Evolutionary conservation across 2,797 vertebrate genomes (phyloP), one percentile per base, ranked within the genome.

Genomic region (Mus caroli): DNA sequence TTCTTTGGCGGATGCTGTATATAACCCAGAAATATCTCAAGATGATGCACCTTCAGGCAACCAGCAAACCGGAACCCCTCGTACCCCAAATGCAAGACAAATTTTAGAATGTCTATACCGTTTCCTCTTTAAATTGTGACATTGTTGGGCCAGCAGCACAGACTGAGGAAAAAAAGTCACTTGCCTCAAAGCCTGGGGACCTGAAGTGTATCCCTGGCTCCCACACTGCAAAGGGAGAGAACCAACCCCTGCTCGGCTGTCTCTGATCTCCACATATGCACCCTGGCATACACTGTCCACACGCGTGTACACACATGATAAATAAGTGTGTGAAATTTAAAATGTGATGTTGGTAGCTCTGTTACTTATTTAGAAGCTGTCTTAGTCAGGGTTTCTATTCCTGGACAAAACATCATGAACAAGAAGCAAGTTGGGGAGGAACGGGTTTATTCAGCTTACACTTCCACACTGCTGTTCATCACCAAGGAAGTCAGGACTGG

Each of bases 301-400:
- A 82, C n/a, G 40, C 2, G 0, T 28, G 37, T 15, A 10, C n/a
- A 82, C 54, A 58, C 54, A 28, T 14, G 14, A 60, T 40, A 17
- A 40, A 40, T 60, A 82, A 82, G 58, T 40, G 37, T 13, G 5
- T 17, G n/a, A 7, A 24, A 56, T 75, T 54, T 31, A 79, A 78
- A 80, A 58, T 40, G 34, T n/a, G n/a, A 64, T 4, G 3, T 20
- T 34, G n/a, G n/a, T 71, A 1, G 2, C 1, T 86, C 22, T 56
- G 87, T 92, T 64, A 46, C 62, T 88, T 94, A 40, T 58, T 91
- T 94, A 80, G 77, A 90, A 93, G 64, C 10, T n/a, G n/a, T n/a
- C n/a, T n/a, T n/a, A n/a, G n/a, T n/a, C n/a, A n/a, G n/a, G n/a
- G n/a, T n/a, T n/a, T n/a, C n/a, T n/a, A n/a, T n/a, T n/a, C n/a